Base-by-base conservation (phyloP, 2,888 invertebrate species). In the Ornithoptera priamus region DNA sequence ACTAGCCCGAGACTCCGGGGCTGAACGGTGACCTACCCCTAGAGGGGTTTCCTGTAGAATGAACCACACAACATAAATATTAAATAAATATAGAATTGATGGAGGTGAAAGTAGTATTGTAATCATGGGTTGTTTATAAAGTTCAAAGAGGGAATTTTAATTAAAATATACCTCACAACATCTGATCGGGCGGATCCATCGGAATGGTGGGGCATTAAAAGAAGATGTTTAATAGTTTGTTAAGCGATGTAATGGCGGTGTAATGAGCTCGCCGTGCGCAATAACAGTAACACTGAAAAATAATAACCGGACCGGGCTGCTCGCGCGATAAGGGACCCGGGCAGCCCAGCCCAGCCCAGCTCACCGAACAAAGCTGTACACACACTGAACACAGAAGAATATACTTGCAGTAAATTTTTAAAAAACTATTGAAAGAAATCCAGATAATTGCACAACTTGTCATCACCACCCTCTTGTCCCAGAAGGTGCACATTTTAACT, bases 241-340 rank as follows among this genome's bases (percentile, higher is more conserved):
- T 91, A 91, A 92, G 85, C 85, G 88, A 77, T 77, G 80, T 87
- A 88, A 88, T 82, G 84, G 76, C 76, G 78, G 80, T 75, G 80
- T 90, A 90, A 90, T 87, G 85, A 86, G 83, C 81, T 76, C 72
- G 79, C 77, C 79, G 78, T 70, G 74, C 71, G 83, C 77, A 80
- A 87, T 91, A 90, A 90, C 90, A 84, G 81, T 92, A 87, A 90
- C 91, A 87, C 80, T 91, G 86, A 89, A 89, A 90, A 89, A 88
- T 90, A 90, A 91, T 88, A 86, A 85, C 85, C 80, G 65, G 39
- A 62, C 72, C 68, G 66, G 46, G 46, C 46, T 42, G 42, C 42
- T 8, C 61, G 74, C 66, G 75, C 70, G 79, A 78, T 79, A 79
- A 74, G 75, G 72, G 73, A 69, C 72, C 72, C 57, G 36, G 64